Evolutionary conservation across 2,888 invertebrate species (phyloP).

Genomic region (Anoplius nigerrimus): DNA sequence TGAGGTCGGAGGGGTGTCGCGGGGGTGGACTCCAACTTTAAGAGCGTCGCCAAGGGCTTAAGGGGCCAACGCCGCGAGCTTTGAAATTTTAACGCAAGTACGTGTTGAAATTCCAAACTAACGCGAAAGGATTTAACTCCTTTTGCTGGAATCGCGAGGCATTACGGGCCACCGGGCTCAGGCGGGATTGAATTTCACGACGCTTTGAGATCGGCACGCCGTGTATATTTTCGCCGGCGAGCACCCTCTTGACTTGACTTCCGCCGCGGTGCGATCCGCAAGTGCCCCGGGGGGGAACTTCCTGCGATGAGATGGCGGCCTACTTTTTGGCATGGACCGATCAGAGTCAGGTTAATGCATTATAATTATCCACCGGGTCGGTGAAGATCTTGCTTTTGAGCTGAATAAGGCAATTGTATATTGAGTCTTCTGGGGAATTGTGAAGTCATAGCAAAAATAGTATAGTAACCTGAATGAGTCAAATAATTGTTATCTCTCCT

Average conservation of each 20-base stretch:
- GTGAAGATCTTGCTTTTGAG: too few species aligned
- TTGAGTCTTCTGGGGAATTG: too few species aligned
- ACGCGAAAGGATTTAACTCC: conserved; percentile 38
- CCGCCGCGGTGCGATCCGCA: too few species aligned
- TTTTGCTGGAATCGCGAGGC: conserved; percentile 43
- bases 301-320: too few species aligned
- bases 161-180: conserved; percentile 44
- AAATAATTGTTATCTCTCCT: too few species aligned
- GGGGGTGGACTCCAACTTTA: conserved; percentile 37
- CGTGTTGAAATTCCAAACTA: conserved; percentile 49
- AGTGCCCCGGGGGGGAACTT: too few species aligned
- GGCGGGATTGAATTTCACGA: conserved; percentile 43
- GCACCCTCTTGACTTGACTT: conserved; percentile 29
- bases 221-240: conserved; percentile 40
- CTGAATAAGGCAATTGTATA: too few species aligned
- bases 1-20: not conserved
- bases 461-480: too few species aligned
- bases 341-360: too few species aligned
- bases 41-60: conserved; percentile 48
- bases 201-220: conserved; percentile 45
- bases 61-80: conserved; percentile 32
- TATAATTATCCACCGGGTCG: too few species aligned
- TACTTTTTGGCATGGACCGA: too few species aligned
- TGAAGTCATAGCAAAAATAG: too few species aligned
- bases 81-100: conserved; percentile 54